phyloP scores from a whole-genome alignment of 2,113 vertebrate species.

The Ceuthmochares aereus region DNA sequence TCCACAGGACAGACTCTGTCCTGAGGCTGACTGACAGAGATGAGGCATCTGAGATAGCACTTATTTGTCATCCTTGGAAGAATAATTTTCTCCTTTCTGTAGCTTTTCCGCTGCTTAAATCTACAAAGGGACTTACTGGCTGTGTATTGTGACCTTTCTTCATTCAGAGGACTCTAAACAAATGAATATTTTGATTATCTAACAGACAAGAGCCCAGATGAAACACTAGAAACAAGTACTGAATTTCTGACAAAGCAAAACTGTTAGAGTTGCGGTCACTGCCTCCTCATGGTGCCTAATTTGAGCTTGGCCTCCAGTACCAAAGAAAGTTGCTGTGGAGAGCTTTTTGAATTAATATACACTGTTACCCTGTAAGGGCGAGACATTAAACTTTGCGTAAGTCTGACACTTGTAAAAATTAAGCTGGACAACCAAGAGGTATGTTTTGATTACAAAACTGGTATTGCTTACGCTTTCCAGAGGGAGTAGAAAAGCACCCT shows the following conservation, averaged over 20 bases:
- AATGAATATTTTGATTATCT: not conserved
- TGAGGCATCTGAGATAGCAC: accelerated
- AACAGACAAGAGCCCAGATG: not conserved
- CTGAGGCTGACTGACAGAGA: not conserved
- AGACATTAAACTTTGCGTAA: not conserved
- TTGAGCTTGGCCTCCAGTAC: not conserved
- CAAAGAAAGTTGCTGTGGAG: not conserved
- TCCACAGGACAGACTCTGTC: not conserved
- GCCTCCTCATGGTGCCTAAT: not conserved
- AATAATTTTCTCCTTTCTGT: not conserved
- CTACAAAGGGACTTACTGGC: not conserved
- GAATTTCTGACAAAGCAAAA: not conserved
- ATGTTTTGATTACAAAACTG: not conserved
- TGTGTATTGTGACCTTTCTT: not conserved
- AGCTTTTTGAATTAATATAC: not conserved
- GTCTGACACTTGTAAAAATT: not conserved
- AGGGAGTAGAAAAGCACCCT: not conserved
- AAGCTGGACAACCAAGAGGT: not conserved
- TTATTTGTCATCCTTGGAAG: not conserved
- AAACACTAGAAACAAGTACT: not conserved
- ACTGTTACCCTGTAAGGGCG: not conserved
- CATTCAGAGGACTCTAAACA: not conserved
- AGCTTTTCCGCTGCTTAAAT: not conserved
- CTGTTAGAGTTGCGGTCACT: not conserved
- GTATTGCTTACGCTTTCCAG: not conserved